These are phyloP conservation scores for Todus mexicanus DNA, from an alignment of 2,797 vertebrate genomes.

Conservation along the genomic window DNA sequence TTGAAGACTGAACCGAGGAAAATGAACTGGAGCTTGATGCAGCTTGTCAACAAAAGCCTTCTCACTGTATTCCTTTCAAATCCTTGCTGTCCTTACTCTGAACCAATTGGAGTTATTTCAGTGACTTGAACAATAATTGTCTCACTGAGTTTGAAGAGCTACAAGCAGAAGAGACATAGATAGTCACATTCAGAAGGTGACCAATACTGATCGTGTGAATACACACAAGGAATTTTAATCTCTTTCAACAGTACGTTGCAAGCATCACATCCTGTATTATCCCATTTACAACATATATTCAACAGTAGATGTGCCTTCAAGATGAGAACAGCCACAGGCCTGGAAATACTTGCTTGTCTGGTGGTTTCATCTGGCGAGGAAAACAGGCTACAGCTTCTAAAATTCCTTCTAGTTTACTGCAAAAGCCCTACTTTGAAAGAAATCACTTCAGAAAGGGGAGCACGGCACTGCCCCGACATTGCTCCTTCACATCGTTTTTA, in stretches of 20 bases:
- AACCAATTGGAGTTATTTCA: not conserved
- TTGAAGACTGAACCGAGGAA: not conserved
- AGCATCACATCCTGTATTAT: not conserved
- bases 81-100: not conserved
- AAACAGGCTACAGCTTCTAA: not conserved
- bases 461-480: too few species aligned
- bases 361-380: not conserved
- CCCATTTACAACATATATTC: not conserved
- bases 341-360: not conserved
- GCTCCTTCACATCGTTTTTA: too few species aligned
- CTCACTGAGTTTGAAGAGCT: not conserved
- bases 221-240: not conserved
- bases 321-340: not conserved
- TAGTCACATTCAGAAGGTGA: not conserved
- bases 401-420: constrained; percentile 8
- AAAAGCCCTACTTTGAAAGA: not conserved
- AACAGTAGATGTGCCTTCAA: not conserved
- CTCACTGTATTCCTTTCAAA: not conserved
- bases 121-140: not conserved
- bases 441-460: not conserved
- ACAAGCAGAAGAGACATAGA: not conserved
- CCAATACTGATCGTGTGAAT: not conserved
- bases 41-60: not conserved
- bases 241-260: not conserved
- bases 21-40: not conserved